These are phyloP conservation scores for Drosophila lacicola DNA, from an alignment of 2,888 invertebrate species.

Conservation along the genomic window DNA sequence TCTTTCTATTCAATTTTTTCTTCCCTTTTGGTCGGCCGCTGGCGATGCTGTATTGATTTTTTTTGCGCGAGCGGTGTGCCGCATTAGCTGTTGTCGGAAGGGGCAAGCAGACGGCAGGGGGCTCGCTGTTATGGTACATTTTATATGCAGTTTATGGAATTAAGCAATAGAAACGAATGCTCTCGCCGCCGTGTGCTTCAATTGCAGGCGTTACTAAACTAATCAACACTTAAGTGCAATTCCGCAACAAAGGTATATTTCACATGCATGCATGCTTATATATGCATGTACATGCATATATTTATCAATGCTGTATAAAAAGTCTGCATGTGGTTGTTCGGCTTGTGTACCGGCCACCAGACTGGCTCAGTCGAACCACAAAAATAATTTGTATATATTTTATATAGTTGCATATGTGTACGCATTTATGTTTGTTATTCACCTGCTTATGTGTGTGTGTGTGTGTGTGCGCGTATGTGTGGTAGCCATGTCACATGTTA, in stretches of 20 bases:
- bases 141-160: constrained; percentile 52
- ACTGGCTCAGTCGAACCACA: constrained; percentile 2
- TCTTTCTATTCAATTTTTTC: constrained; percentile 61
- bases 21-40: constrained; percentile 49
- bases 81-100: constrained; percentile 13
- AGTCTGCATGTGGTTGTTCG: constrained; percentile 17
- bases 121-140: constrained; percentile 44
- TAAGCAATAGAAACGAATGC: constrained; percentile 23
- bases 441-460: background rate
- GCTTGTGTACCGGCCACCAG: constrained; percentile 21
- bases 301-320: constrained; percentile 12
- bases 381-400: background rate
- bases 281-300: background rate
- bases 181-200: constrained; percentile 8
- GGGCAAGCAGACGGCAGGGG: background rate
- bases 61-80: constrained; percentile 57
- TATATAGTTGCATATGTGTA: background rate
- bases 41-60: constrained; percentile 78
- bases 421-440: constrained; percentile 8
- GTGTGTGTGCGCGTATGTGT: background rate
- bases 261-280: background rate
- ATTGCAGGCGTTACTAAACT: constrained; percentile 45
- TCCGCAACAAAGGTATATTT: constrained; percentile 35
- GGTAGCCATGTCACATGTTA: constrained; percentile 38
- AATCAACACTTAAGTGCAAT: constrained; percentile 48